Evolutionary conservation across 2,888 invertebrate species (phyloP).

Genomic region (Perdita meconis): DNA sequence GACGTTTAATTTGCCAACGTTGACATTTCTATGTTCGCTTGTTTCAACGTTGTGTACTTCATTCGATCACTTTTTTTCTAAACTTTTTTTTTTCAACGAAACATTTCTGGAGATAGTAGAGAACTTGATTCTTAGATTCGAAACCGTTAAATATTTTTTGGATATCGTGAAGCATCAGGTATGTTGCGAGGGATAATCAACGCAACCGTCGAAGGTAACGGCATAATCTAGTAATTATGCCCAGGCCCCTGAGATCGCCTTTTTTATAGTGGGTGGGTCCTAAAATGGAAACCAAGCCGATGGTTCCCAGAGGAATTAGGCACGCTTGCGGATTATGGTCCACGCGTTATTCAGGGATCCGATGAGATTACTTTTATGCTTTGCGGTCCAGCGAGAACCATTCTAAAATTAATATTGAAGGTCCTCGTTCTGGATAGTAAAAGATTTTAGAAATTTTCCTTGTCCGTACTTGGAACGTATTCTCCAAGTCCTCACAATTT

Average conservation of each 20-base stretch:
- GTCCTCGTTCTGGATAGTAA: background rate
- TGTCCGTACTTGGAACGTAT: no score
- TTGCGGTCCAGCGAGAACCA: background rate
- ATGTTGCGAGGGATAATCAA: conserved; percentile 5
- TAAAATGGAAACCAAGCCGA: conserved; percentile 31
- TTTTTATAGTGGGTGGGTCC: conserved; percentile 32
- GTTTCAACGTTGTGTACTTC: background rate
- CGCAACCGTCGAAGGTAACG: conserved; percentile 26
- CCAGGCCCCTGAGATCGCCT: conserved; percentile 19
- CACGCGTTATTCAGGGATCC: conserved; percentile 15
- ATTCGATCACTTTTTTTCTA: background rate
- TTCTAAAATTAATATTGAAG: background rate
- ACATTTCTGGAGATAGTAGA: background rate
- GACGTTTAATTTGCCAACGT: conserved; percentile 15
- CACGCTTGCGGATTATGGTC: conserved; percentile 23
- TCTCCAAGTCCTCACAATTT: no score
- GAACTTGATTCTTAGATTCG: background rate
- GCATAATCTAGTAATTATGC: conserved; percentile 45
- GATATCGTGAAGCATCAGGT: conserved; percentile 7
- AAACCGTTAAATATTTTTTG: conserved; percentile 12
- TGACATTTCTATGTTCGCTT: conserved; percentile 10
- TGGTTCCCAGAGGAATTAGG: conserved; percentile 38
- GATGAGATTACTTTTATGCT: conserved; percentile 24
- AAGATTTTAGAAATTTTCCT: background rate
- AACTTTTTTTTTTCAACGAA: no score